Base-by-base conservation (phyloP, 2,797 vertebrate species). In the Peromyscus attwateri region DNA sequence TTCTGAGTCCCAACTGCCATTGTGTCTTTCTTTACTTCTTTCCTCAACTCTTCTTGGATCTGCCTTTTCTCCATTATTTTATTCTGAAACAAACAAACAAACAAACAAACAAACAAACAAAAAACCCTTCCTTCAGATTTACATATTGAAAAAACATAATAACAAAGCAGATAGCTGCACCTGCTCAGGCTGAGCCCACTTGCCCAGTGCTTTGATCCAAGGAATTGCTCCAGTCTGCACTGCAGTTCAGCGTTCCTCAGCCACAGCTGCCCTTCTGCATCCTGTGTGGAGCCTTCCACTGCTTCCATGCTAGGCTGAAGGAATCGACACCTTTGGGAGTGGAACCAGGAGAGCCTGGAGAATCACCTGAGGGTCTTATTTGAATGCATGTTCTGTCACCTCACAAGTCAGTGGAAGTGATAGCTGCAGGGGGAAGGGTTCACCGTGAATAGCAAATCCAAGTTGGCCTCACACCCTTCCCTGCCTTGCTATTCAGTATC, bases 41-140 rank as follows among this genome's bases (percentile, higher is more conserved):
- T 68, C 31, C 25, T 19, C n/a, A 73, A 0, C 11, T 92, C 10
- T 91, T 62, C 64, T 84, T 87, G 55, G 11, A 6, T 92, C 37
- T 96, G 37, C 83, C 66, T 95, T 91, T 83, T 82, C 3, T 17
- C 23, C 23, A 66, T 89, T 89, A 80, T 92, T 92, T 95, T 55
- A 73, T 76, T 91, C 73, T 82, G 57, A n/a, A 77, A 37, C 71
- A 34, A 1, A 62, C 7, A 11, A 49, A 49, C 49, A 49, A 49
- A 11, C 7, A 11, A 49, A 49, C 4, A 14, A 14, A 52, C 11
- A 52, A 52, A 3, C 11, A 52, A 52, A 55, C 13, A 55, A 55
- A 55, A 55, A 16, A 12, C 2, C 13, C 8, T 88, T 88, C 66
- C 37, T 93, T 34, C 83, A 95, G 95, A 89, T 21, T 17, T 68